Percentiles rank a stretch among this genome's conserved stretches.
phyloP scores from a whole-genome alignment of 2,113 vertebrate genomes.

The Elgaria multicarinata region DNA sequence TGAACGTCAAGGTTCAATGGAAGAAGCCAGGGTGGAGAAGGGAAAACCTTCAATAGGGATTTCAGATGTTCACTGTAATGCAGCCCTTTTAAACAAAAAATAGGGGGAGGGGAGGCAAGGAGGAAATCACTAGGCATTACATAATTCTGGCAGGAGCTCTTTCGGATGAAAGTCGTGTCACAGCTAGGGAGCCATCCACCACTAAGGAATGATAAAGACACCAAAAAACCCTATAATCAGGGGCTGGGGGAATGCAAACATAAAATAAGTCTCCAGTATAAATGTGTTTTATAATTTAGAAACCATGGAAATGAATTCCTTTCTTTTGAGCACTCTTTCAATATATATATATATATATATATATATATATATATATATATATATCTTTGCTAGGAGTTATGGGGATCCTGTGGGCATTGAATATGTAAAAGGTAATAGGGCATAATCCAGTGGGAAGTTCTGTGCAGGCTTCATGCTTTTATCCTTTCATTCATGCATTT shows the following conservation, averaged over 20 bases:
- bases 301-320: constrained; percentile 35
- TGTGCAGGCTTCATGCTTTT: background rate
- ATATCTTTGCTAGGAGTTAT: constrained; percentile 39
- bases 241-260: background rate
- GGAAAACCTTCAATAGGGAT: background rate
- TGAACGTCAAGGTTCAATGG: background rate
- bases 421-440: background rate
- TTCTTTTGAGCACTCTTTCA: constrained; percentile 10
- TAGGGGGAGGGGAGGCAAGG: accelerated
- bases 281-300: constrained; percentile 19
- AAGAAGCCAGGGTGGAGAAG: background rate
- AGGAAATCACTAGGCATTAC: background rate
- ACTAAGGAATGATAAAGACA: background rate
- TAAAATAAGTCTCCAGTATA: background rate
- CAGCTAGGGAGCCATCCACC: background rate
- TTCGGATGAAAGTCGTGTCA: constrained; percentile 3
- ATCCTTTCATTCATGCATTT: background rate
- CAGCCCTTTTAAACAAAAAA: background rate
- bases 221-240: background rate
- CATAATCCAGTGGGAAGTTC: background rate
- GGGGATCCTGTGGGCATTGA: constrained; percentile 3
- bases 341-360: background rate
- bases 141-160: constrained; percentile 29
- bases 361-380: background rate
- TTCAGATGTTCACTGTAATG: constrained; percentile 31